A percentile compares a stretch with the other conserved stretches of the same genome.
These are phyloP conservation scores for Drosophila sechellia DNA, from an alignment of 1,140 invertebrate genomes.

Conservation along the genomic window DNA sequence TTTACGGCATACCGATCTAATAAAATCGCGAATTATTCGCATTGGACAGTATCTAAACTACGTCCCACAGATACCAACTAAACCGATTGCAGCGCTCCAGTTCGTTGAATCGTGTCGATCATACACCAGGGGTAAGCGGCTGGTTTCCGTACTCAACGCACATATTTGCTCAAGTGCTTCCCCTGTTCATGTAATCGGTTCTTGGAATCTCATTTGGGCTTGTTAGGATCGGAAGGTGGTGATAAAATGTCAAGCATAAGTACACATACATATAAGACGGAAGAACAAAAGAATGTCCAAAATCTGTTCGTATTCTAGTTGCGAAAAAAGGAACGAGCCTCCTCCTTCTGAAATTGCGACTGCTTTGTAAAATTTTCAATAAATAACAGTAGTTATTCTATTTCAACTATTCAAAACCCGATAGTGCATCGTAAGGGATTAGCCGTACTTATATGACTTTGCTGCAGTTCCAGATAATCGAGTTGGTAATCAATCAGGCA, in stretches of 20 bases:
- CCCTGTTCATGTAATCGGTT: conserved; percentile 14
- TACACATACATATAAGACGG: neutral
- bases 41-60: conserved; percentile 7
- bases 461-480: conserved; percentile 5
- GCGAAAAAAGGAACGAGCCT: no score
- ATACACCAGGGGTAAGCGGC: conserved; percentile 51
- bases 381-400: no score
- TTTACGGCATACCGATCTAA: conserved; percentile 50
- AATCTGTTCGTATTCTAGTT: neutral
- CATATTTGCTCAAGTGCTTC: conserved; percentile 21
- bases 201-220: conserved; percentile 13
- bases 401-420: no score
- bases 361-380: no score
- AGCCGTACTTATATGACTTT: conserved; percentile 17
- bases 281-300: neutral
- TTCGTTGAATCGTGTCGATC: conserved; percentile 53
- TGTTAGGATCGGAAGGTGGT: conserved; percentile 10
- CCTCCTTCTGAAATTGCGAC: no score
- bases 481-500: neutral
- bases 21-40: conserved; percentile 46
- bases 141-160: no score
- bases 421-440: neutral
- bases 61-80: conserved; percentile 15
- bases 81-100: conserved; percentile 48
- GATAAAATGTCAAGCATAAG: conserved; percentile 5